These are phyloP conservation scores for Chloromyia formosa DNA, from an alignment of 2,888 invertebrate species.

Conservation along the genomic window DNA sequence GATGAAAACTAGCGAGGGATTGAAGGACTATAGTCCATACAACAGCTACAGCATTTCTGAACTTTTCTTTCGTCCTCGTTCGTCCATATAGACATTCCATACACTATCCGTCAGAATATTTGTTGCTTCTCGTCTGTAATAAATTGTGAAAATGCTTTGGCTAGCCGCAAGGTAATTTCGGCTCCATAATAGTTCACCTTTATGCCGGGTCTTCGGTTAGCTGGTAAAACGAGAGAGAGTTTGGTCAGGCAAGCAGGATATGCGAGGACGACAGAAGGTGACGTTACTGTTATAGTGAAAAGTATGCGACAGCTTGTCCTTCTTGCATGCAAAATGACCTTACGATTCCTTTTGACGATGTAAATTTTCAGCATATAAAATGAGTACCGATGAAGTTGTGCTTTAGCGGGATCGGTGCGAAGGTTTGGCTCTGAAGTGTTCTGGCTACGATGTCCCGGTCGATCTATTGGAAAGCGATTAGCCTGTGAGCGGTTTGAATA, in stretches of 20 bases:
- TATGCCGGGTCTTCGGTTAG: neutral
- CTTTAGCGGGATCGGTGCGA: neutral
- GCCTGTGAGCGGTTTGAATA: neutral
- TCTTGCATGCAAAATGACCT: neutral
- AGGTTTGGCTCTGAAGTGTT: neutral
- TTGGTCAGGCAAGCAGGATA: neutral
- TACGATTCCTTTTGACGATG: neutral
- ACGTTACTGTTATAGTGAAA: conserved; percentile 9
- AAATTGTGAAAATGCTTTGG: conserved; percentile 32
- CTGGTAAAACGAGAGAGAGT: neutral
- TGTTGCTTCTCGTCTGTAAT: conserved; percentile 35
- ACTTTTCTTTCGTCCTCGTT: neutral
- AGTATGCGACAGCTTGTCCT: neutral
- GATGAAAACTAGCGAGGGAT: no score
- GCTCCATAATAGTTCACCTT: neutral
- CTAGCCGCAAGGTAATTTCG: conserved; percentile 11
- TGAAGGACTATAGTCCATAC: no score
- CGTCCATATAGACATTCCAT: neutral
- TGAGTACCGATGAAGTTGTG: neutral
- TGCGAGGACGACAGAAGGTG: neutral
- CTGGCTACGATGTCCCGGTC: neutral
- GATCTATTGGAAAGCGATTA: neutral
- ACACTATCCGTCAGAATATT: conserved; percentile 2
- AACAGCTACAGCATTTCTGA: neutral
- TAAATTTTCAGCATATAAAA: neutral